Evolutionary conservation across 2,797 vertebrate species (phyloP).

Genomic region (Hoplostethus mediterraneus): DNA sequence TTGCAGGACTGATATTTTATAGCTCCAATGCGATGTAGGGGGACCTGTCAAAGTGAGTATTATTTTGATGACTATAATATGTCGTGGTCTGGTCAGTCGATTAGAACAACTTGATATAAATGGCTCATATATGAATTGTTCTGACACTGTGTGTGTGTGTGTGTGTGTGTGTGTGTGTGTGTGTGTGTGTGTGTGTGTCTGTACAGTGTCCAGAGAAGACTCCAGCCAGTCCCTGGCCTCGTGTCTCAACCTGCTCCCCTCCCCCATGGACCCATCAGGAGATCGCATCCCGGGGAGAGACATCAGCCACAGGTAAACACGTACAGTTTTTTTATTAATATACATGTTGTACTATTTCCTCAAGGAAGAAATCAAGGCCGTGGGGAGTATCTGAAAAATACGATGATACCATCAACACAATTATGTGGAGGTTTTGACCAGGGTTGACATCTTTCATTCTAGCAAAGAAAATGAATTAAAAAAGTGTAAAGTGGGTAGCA

Average conservation of each 20-base stretch:
- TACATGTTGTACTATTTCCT: neutral
- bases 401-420: neutral
- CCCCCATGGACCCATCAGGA: conserved; percentile 84
- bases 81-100: conserved; percentile 1
- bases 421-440: neutral
- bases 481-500: neutral
- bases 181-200: conserved; percentile 35
- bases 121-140: neutral
- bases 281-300: conserved; percentile 87
- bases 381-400: neutral
- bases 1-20: conserved; percentile 13
- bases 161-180: conserved; percentile 11
- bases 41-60: conserved; percentile 11
- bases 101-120: conserved; percentile 1
- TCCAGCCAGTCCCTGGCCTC: conserved; percentile 94
- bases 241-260: conserved; percentile 90
- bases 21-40: conserved; percentile 6
- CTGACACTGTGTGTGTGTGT: conserved; percentile 10
- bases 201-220: conserved; percentile 92
- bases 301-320: conserved; percentile 86
- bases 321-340: neutral
- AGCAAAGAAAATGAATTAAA: conserved; percentile 3
- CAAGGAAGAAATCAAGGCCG: neutral
- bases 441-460: neutral
- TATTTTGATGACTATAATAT: conserved; percentile 19